Evolutionary conservation across 1,140 invertebrate species (phyloP), one percentile per base, ranked within the genome.

Genomic region (Aphidius gifuensis): DNA sequence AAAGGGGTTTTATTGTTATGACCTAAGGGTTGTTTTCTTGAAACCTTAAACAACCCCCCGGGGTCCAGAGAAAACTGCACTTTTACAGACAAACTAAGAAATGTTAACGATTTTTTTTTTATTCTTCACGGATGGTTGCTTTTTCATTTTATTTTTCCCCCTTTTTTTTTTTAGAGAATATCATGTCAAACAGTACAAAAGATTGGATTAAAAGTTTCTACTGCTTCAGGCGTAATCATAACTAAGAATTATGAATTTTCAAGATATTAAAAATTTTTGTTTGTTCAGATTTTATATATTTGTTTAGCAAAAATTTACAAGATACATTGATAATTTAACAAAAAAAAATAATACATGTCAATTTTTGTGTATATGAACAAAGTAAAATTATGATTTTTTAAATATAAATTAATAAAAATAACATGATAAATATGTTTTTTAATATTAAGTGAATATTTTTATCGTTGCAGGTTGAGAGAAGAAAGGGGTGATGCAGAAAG

Each of bases 401-500:
- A 16, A 57, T 58, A 32, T 16, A 58, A 59, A 59, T 59, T 8
- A 58, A 58, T 49, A 42, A 49, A 49, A 40, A 23, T 9, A 48
- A 44, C 6, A 21, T n/a, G 23, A 46, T 58, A 58, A 58, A 16
- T 16, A 16, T 16, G 0, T 16, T 16, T 16, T 16, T 9, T n/a
- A 40, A 32, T 40, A 55, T 42, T 39, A 9, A 49, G 21, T 16
- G 40, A 47, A 32, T 23, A 58, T 5, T 64, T 65, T 66, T 65
- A 69, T 83, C 83, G 77, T 88, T 87, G 23, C 86, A 92, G 90
- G 85, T 85, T 93, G 80, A 85, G 90, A 70, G 92, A 93, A 75
- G 92, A 93, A 81, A 83, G 91, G 76, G 88, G 88, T 60, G 90
- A 92, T 69, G 86, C 87, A 67, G 90, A 92, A 74, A 85, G 90